A percentile compares a stretch with the other conserved stretches of the same genome.
These are phyloP conservation scores for Andrena camellia DNA, from an alignment of 2,888 invertebrate species.

Conservation along the genomic window DNA sequence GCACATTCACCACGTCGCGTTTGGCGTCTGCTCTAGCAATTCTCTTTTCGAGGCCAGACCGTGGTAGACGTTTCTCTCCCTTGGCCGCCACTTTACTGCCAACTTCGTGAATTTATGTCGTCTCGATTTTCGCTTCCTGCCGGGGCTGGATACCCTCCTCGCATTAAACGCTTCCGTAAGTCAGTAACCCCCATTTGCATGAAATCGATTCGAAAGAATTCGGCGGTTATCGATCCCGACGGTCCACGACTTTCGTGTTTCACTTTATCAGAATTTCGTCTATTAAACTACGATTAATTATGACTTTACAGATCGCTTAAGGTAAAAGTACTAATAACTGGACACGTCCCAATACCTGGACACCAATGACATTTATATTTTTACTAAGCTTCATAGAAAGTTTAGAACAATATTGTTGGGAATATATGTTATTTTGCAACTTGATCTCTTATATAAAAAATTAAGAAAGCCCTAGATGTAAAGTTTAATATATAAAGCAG, in stretches of 20 bases:
- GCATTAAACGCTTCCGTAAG: conserved; percentile 20
- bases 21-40: conserved; percentile 44
- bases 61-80: conserved; percentile 24
- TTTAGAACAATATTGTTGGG: too few relatives aligned
- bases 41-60: conserved; percentile 34
- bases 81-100: conserved; percentile 28
- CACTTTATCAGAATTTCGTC: not conserved
- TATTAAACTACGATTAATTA: too few relatives aligned
- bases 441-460: too few relatives aligned
- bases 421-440: too few relatives aligned
- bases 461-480: too few relatives aligned
- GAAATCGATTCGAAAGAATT: conserved; percentile 28
- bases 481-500: too few relatives aligned
- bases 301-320: too few relatives aligned
- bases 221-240: not conserved
- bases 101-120: conserved; percentile 45
- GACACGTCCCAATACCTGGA: too few relatives aligned
- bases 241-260: not conserved
- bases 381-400: too few relatives aligned
- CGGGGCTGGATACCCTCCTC: conserved; percentile 19
- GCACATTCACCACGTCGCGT: conserved; percentile 34
- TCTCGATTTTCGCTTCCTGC: conserved; percentile 45
- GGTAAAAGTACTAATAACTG: too few relatives aligned
- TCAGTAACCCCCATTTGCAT: conserved; percentile 27
- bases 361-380: too few relatives aligned